Evolutionary conservation across 2,113 vertebrate species (phyloP), one percentile per base, ranked within the genome.

Genomic region (Mesocricetus auratus): DNA sequence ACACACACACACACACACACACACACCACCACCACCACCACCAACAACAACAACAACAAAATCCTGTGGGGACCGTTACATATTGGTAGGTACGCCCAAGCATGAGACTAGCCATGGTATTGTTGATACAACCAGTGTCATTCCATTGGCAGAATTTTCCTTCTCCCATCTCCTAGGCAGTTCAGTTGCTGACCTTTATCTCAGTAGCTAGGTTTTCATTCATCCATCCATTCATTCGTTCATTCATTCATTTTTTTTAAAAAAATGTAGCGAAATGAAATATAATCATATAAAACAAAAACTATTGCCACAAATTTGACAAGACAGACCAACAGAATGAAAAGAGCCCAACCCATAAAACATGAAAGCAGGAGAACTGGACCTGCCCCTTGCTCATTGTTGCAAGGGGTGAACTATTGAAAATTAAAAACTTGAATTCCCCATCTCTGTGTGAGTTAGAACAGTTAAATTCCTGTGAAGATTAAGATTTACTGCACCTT

Each of bases 351-450:
- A n/a, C n/a, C n/a, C n/a, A n/a, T n/a, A n/a, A n/a, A n/a, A n/a
- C n/a, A n/a, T n/a, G n/a, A n/a, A n/a, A n/a, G n/a, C n/a, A n/a
- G n/a, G n/a, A n/a, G n/a, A n/a, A n/a, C n/a, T n/a, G n/a, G n/a
- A n/a, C n/a, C n/a, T n/a, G n/a, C n/a, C n/a, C n/a, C n/a, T n/a
- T n/a, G n/a, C n/a, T n/a, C n/a, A n/a, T n/a, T n/a, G n/a, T n/a
- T n/a, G n/a, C n/a, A n/a, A n/a, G n/a, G n/a, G n/a, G n/a, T n/a
- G n/a, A n/a, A n/a, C n/a, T n/a, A n/a, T n/a, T n/a, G n/a, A 94
- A 77, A 66, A 81, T 50, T 58, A 92, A 94, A 94, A 68, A 66
- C 75, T 69, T 64, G n/a, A 95, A 96, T 90, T 95, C 93, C 47
- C 64, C 87, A 60, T 60, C 69, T 93, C 29, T 87, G 13, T 24